These are phyloP conservation scores for Tautogolabrus adspersus DNA, from an alignment of 2,113 vertebrate species.

Conservation along the genomic window DNA sequence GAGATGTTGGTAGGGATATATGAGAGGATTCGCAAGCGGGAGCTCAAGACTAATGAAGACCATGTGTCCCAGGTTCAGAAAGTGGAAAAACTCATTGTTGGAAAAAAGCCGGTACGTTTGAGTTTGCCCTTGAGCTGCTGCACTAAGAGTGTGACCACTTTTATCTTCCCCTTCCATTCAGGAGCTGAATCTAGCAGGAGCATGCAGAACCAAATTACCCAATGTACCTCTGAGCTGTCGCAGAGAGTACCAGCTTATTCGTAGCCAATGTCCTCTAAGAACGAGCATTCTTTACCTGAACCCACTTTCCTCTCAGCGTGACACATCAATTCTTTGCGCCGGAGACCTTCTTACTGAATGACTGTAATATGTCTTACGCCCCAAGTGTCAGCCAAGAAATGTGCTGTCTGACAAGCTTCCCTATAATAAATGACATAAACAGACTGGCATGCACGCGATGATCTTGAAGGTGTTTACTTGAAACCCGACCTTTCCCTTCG, in stretches of 20 bases:
- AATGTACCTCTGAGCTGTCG: slow-evolving; percentile 21
- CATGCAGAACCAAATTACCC: slow-evolving; percentile 34
- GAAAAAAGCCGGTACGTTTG: slow-evolving; percentile 93
- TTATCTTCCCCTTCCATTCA: slow-evolving; percentile 30
- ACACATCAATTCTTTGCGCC: slow-evolving; percentile 37
- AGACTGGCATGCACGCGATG: background rate
- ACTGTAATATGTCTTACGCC: slow-evolving; percentile 27
- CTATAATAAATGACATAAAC: slow-evolving; percentile 40
- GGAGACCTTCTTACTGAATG: slow-evolving; percentile 53
- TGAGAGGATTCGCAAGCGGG: slow-evolving; percentile 94
- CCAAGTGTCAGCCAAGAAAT: slow-evolving; percentile 6
- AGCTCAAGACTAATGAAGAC: slow-evolving; percentile 97
- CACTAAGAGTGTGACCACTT: slow-evolving; percentile 34
- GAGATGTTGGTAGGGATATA: slow-evolving; percentile 97
- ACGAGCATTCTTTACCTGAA: slow-evolving; percentile 18
- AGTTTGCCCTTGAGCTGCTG: slow-evolving; percentile 6
- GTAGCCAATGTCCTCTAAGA: background rate
- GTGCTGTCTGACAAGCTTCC: slow-evolving; percentile 2
- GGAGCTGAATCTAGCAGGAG: slow-evolving; percentile 19
- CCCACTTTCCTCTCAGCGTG: slow-evolving; percentile 11
- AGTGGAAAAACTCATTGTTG: slow-evolving; percentile 97
- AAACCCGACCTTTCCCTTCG: background rate
- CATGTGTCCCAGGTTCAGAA: slow-evolving; percentile 98
- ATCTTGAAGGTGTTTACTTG: slow-evolving; percentile 23
- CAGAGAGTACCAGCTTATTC: slow-evolving; percentile 14